Conservation (phyloP, 2,888 invertebrate species). For the Philaethria dido region DNA sequence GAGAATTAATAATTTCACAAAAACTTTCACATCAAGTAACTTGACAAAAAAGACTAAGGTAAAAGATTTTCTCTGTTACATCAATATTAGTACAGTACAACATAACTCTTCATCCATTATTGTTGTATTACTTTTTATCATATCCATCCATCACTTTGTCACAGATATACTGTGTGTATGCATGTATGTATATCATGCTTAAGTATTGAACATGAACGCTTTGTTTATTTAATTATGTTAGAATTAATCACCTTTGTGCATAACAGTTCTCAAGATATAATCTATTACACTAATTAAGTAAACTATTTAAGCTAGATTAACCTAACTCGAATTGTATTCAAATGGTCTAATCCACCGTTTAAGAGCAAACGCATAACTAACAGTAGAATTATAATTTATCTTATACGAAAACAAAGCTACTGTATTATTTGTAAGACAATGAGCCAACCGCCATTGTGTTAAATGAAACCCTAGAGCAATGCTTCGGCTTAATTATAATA, state of each 20-base stretch:
- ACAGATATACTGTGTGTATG: too few species aligned
- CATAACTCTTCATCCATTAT: too few species aligned
- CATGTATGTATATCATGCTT: neutral
- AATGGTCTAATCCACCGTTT: constrained; percentile 32
- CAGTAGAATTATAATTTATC: constrained; percentile 35
- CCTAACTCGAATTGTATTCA: constrained; percentile 39
- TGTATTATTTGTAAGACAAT: constrained; percentile 49
- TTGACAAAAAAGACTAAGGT: too few species aligned
- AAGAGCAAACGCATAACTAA: constrained; percentile 31
- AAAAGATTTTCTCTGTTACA: too few species aligned
- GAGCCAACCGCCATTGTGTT: constrained; percentile 53
- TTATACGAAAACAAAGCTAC: constrained; percentile 42
- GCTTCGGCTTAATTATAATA: constrained; percentile 9
- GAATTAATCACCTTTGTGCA: constrained; percentile 34
- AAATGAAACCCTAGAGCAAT: constrained; percentile 52
- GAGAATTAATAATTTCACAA: too few species aligned
- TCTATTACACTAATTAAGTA: constrained; percentile 20
- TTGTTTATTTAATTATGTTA: neutral
- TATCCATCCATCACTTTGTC: too few species aligned
- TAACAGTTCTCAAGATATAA: constrained; percentile 10
- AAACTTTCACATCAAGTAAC: too few species aligned
- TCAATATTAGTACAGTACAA: too few species aligned
- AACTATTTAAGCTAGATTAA: constrained; percentile 31
- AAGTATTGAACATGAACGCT: neutral
- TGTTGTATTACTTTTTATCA: too few species aligned